These are phyloP conservation scores for Phenacoccus solenopsis DNA, from an alignment of 1,140 invertebrate genomes.

Conservation along the genomic window DNA sequence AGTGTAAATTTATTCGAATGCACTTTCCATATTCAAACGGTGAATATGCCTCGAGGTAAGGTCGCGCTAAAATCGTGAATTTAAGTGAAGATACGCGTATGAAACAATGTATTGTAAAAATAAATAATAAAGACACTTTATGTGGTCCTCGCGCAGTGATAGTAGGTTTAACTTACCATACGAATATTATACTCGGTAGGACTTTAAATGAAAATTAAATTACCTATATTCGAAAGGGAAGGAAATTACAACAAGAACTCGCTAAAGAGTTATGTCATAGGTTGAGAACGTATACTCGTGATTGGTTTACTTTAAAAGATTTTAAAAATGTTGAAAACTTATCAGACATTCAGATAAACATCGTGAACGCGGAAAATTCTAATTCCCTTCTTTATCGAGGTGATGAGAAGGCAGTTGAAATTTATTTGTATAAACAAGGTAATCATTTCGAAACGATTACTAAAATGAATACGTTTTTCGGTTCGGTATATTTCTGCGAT, in stretches of 20 bases:
- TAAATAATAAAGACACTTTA: too few relatives aligned
- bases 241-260: slow-evolving; percentile 12
- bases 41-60: too few relatives aligned
- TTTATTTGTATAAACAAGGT: slow-evolving; percentile 16
- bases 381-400: slow-evolving; percentile 19
- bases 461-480: neutral
- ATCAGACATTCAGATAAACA: slow-evolving; percentile 14
- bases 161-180: too few relatives aligned
- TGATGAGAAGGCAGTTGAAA: neutral
- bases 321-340: slow-evolving; percentile 16
- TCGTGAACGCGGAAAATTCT: slow-evolving; percentile 8
- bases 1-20: too few relatives aligned
- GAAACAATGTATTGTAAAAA: too few relatives aligned
- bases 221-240: neutral
- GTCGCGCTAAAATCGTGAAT: too few relatives aligned
- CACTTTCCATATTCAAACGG: too few relatives aligned
- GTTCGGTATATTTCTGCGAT: neutral
- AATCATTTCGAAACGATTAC: slow-evolving; percentile 18
- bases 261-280: slow-evolving; percentile 5
- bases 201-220: neutral
- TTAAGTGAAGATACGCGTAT: too few relatives aligned
- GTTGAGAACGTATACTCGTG: neutral
- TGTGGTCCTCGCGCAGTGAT: too few relatives aligned
- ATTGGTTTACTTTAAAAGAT: slow-evolving; percentile 12
- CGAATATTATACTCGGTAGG: neutral